phyloP scores from a whole-genome alignment of 2,888 invertebrate genomes.

The Syrphus vitripennis region DNA sequence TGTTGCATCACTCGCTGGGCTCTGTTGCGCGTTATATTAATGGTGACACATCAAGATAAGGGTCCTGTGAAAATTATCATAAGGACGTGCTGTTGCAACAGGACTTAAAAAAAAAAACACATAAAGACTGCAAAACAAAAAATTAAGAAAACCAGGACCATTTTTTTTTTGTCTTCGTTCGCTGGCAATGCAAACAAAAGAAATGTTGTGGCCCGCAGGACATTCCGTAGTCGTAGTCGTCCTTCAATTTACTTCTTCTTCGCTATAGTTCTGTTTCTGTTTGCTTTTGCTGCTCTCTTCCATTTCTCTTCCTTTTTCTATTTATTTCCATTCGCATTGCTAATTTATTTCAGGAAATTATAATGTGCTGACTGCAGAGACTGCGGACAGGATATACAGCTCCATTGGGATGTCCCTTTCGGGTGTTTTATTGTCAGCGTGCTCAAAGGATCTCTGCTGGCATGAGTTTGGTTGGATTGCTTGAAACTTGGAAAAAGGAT shows the following conservation, averaged over 20 bases:
- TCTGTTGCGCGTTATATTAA: slow-evolving; percentile 68
- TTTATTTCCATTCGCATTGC: slow-evolving; percentile 65
- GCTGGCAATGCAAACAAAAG: slow-evolving; percentile 57
- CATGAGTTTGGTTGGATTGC: background rate
- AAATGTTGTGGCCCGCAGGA: slow-evolving; percentile 63
- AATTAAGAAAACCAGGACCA: slow-evolving; percentile 16
- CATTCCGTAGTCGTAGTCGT: slow-evolving; percentile 42
- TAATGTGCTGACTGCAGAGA: slow-evolving; percentile 72
- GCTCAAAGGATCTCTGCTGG: slow-evolving; percentile 18
- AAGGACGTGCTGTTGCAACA: slow-evolving; percentile 26
- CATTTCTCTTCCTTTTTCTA: slow-evolving; percentile 41
- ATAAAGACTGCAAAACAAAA: slow-evolving; percentile 3
- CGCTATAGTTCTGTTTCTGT: background rate
- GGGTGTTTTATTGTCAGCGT: slow-evolving; percentile 68
- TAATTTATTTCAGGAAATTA: slow-evolving; percentile 72
- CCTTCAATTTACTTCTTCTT: slow-evolving; percentile 15
- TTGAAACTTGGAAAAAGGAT: slow-evolving; percentile 21
- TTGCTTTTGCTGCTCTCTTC: slow-evolving; percentile 6
- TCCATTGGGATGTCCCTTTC: slow-evolving; percentile 64
- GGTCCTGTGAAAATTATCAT: slow-evolving; percentile 69
- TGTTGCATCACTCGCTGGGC: slow-evolving; percentile 48
- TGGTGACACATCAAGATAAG: slow-evolving; percentile 70
- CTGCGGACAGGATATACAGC: slow-evolving; percentile 71
- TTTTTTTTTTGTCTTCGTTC: background rate
- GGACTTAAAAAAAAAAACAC: background rate